Evolutionary conservation across 2,797 vertebrate species (phyloP).

Genomic region (Chrosomus eos): DNA sequence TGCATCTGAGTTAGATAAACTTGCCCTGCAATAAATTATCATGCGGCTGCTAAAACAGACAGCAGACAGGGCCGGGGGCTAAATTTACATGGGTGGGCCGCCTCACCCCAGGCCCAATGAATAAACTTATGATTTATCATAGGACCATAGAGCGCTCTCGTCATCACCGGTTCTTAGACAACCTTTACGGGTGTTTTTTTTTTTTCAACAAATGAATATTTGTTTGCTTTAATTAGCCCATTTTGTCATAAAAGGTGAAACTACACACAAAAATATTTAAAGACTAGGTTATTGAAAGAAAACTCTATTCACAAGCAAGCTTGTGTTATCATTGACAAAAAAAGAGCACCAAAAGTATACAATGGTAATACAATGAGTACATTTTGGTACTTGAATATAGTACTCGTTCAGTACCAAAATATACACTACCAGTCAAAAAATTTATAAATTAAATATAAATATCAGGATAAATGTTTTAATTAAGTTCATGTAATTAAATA

Average conservation of each 20-base stretch:
- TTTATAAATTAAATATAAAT: neutral
- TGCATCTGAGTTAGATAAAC: constrained; percentile 14
- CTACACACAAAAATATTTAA: neutral
- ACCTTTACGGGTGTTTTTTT: neutral
- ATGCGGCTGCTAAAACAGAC: constrained; percentile 3
- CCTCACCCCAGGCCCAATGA: neutral
- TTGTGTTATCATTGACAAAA: neutral
- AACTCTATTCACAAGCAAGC: neutral
- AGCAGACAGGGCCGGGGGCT: constrained; percentile 3
- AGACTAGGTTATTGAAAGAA: neutral
- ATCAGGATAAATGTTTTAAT: neutral
- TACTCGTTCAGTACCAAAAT: neutral
- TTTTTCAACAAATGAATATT: neutral
- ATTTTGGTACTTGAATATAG: constrained; percentile 1
- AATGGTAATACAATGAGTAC: too few species aligned
- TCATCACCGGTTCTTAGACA: neutral
- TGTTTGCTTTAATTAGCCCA: neutral
- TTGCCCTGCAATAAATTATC: constrained; percentile 10
- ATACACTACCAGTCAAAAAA: neutral
- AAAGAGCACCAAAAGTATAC: neutral
- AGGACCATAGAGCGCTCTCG: neutral
- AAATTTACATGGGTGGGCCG: neutral
- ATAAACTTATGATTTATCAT: neutral
- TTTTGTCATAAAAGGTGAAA: neutral
- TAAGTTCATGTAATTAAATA: neutral